Percentiles rank a stretch among this genome's conserved stretches.
Conservation (phyloP, 2,113 vertebrate genomes). For the Indicator maculatus region DNA sequence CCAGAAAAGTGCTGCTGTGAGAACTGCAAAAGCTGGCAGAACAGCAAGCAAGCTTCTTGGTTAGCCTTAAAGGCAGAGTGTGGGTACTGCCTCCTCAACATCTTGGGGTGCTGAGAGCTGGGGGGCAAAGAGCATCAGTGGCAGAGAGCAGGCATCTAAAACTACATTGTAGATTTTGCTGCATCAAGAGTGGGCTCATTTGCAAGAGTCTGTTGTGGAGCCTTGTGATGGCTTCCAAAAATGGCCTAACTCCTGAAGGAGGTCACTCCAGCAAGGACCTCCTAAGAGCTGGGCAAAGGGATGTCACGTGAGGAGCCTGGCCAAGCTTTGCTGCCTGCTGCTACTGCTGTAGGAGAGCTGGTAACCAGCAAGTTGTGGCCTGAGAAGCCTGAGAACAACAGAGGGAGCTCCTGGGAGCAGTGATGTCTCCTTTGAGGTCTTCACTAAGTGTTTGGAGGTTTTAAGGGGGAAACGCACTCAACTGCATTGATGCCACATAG, state of each 20-base stretch:
- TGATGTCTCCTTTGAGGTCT: not conserved
- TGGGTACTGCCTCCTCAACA: not conserved
- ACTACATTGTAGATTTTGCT: not conserved
- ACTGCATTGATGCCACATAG: slow-evolving; percentile 86
- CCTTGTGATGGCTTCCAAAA: not conserved
- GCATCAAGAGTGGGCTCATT: not conserved
- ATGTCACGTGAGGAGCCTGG: not conserved
- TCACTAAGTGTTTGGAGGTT: not conserved
- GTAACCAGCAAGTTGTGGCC: not conserved
- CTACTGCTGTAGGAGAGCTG: not conserved
- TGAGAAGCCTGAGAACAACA: not conserved
- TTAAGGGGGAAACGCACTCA: slow-evolving; percentile 37
- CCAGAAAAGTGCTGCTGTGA: not conserved
- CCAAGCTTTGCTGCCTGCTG: not conserved
- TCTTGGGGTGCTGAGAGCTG: not conserved
- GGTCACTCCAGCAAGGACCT: not conserved
- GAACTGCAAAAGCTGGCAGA: not conserved
- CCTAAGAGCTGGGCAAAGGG: not conserved
- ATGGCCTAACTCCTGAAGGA: not conserved
- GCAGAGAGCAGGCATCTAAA: not conserved
- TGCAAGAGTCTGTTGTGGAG: not conserved
- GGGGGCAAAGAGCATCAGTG: not conserved
- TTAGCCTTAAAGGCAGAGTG: not conserved
- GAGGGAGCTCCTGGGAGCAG: not conserved
- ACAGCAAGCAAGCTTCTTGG: not conserved